Percentiles rank a stretch among this genome's conserved stretches.
phyloP scores from a whole-genome alignment of 1,140 invertebrate genomes.

The Nephila pilipes region DNA sequence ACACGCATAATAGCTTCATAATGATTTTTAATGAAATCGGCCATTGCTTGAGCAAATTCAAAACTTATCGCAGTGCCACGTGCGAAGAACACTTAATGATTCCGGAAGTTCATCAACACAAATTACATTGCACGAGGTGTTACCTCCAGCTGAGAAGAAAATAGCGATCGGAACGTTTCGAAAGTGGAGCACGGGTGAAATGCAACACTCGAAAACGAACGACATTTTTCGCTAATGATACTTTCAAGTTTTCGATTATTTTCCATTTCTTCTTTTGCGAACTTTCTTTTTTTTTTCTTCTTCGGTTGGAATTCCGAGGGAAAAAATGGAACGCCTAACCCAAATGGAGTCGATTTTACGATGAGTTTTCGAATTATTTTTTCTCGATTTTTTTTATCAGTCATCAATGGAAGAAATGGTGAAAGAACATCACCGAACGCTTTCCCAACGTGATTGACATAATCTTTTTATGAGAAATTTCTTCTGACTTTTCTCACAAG shows the following conservation, averaged over 20 bases:
- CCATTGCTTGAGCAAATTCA: neutral
- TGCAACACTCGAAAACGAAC: neutral
- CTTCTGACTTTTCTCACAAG: neutral
- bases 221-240: neutral
- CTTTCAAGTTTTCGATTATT: neutral
- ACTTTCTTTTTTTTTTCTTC: neutral
- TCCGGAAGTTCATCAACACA: neutral
- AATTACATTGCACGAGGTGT: neutral
- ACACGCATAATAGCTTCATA: neutral
- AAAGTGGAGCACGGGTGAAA: conserved; percentile 19
- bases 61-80: neutral
- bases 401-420: neutral
- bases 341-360: neutral
- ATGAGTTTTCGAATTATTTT: neutral
- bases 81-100: neutral
- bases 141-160: conserved; percentile 3
- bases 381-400: neutral
- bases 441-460: neutral
- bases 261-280: neutral
- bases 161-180: neutral
- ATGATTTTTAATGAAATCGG: neutral
- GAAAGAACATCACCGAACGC: neutral
- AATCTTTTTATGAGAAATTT: neutral
- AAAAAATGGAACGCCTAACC: neutral
- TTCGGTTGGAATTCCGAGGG: neutral